Percentiles rank a stretch among this genome's conserved stretches.
phyloP scores from a whole-genome alignment of 2,113 vertebrate genomes.

The Melospiza melodia region DNA sequence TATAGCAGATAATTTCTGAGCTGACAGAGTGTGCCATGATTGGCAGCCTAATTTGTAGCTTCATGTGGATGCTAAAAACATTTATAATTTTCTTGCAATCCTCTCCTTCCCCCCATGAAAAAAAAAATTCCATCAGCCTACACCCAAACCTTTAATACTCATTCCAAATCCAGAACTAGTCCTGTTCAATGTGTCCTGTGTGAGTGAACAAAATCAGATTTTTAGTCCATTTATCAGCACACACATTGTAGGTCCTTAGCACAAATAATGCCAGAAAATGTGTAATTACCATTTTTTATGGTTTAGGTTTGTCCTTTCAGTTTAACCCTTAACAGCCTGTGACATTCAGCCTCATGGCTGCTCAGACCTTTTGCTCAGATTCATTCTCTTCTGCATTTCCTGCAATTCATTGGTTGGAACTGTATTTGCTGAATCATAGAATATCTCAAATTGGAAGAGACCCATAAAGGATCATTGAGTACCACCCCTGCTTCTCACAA shows the following conservation, averaged over 20 bases:
- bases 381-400: neutral
- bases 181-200: too few relatives aligned
- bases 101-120: fast-evolving
- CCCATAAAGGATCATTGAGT: neutral
- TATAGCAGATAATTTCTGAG: neutral
- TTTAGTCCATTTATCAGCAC: neutral
- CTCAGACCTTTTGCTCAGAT: neutral
- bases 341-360: neutral
- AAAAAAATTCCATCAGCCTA: neutral
- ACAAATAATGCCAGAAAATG: neutral
- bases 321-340: neutral
- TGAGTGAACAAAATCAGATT: neutral
- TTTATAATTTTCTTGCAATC: neutral
- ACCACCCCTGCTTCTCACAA: neutral
- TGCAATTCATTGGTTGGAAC: neutral
- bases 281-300: too few relatives aligned
- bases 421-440: neutral
- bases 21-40: neutral
- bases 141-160: neutral
- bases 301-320: neutral
- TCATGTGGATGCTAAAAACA: neutral
- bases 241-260: neutral
- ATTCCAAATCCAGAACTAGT: neutral
- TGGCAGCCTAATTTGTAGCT: neutral
- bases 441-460: neutral